A percentile compares a stretch with the other conserved stretches of the same genome.
These are phyloP conservation scores for Picus viridis DNA, from an alignment of 2,797 vertebrate genomes.

Conservation along the genomic window DNA sequence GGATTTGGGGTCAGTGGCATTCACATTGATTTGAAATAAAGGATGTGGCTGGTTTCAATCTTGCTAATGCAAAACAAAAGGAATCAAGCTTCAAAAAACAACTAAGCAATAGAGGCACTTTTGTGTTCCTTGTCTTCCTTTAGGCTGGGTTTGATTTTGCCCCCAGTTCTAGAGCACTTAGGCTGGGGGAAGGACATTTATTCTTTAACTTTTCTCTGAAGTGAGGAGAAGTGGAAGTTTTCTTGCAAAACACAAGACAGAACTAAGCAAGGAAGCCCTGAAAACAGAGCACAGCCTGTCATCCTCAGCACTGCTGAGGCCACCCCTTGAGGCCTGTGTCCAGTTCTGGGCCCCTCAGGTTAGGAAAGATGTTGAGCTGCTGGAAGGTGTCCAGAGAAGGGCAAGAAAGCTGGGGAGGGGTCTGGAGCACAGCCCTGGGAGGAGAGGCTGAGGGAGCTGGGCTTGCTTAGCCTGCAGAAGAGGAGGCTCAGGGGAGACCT, in stretches of 20 bases:
- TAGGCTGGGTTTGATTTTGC: background rate
- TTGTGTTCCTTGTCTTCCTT: background rate
- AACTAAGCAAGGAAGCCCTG: background rate
- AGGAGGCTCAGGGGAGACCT: no score
- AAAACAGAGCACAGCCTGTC: background rate
- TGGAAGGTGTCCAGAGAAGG: no score
- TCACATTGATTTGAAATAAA: background rate
- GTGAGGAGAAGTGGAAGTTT: background rate
- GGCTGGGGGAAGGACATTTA: background rate
- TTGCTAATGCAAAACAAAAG: background rate
- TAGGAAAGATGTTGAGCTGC: no score
- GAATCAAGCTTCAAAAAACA: background rate
- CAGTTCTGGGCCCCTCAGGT: no score
- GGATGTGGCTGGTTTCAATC: background rate
- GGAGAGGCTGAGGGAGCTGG: no score
- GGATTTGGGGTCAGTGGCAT: background rate
- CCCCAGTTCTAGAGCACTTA: background rate
- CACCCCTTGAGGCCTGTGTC: no score
- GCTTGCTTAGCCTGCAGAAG: no score
- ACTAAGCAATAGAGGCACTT: background rate
- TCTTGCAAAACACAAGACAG: background rate
- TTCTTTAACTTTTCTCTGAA: background rate
- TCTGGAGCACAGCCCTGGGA: no score
- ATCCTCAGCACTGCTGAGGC: background rate
- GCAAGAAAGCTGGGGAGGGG: no score